phyloP scores from a whole-genome alignment of 2,113 vertebrate genomes.

The Muntiacus muntjak region DNA sequence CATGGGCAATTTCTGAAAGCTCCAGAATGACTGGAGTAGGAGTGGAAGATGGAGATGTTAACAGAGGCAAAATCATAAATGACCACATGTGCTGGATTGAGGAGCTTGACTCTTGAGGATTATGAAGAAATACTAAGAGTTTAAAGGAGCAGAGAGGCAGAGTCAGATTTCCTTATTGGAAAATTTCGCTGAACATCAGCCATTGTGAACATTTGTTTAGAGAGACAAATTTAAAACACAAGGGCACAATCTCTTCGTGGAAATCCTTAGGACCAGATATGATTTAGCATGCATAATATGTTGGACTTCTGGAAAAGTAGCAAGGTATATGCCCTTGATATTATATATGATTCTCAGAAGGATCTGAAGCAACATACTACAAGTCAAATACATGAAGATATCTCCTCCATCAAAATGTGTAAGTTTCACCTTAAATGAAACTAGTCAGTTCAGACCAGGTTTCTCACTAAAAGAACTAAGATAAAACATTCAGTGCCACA shows the following conservation, averaged over 20 bases:
- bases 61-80: neutral
- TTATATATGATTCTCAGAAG: neutral
- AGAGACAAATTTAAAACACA: neutral
- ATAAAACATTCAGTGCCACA: conserved; percentile 2
- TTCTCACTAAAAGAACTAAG: conserved; percentile 40
- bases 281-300: neutral
- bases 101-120: neutral
- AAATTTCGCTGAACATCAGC: neutral
- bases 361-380: neutral
- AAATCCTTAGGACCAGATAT: neutral
- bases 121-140: neutral
- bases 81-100: too few species aligned
- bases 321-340: neutral
- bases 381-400: conserved; percentile 8
- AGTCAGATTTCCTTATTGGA: neutral
- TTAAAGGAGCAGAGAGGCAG: neutral
- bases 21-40: neutral
- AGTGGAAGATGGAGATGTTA: neutral
- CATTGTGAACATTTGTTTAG: neutral
- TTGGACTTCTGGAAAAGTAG: neutral
- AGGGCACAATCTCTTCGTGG: neutral
- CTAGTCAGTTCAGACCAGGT: neutral
- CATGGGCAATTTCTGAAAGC: neutral
- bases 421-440: conserved; percentile 21
- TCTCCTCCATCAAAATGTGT: neutral